Base-by-base conservation (phyloP, 2,888 invertebrate species). In the Metopia argyrocephala region DNA sequence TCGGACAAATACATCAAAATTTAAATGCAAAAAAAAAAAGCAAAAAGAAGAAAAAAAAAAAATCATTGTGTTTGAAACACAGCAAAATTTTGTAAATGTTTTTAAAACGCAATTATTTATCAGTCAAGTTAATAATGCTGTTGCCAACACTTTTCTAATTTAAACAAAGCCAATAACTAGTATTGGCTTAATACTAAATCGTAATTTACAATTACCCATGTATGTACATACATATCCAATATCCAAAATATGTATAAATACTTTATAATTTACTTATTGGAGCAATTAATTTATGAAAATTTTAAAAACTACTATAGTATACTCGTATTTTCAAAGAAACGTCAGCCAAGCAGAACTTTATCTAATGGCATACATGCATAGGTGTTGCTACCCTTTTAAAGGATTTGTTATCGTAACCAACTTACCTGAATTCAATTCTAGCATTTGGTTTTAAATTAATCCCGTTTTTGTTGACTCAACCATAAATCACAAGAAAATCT, bases 101-200 rank as follows among this genome's bases (percentile, higher is more conserved):
- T 28, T 75, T 75, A 57, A 64, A 79, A 75, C 65, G 59, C 28
- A 79, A 79, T 79, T 57, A 15, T 61, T 61, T 5, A 28, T n/a
- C n/a, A 57, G 18, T 70, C 52, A 50, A 38, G 27, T 56, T 25
- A 54, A 52, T 25, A 27, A 20, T 45, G 20, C 68, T 56, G 48
- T 64, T 20, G 18, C 27, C 48, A 46, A 64, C 74, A 31, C 62
- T 68, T 74, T 31, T 28, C 7, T 46, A 28, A 7, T 27, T 27
- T 48, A 20, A n/a, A n/a, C n/a, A n/a, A n/a, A n/a, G n/a, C n/a
- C n/a, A n/a, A 50, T 64, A 2, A 62, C 64, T 61, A 25, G 38
- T 38, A 12, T 61, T 75, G 54, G 70, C 65, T n/a, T 27, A 75
- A n/a, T 28, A 12, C 6, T 23, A 31, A 66, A 71, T 56, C 52